Conservation (phyloP, 2,888 invertebrate species). For the Leptinotarsa rubiginosa region DNA sequence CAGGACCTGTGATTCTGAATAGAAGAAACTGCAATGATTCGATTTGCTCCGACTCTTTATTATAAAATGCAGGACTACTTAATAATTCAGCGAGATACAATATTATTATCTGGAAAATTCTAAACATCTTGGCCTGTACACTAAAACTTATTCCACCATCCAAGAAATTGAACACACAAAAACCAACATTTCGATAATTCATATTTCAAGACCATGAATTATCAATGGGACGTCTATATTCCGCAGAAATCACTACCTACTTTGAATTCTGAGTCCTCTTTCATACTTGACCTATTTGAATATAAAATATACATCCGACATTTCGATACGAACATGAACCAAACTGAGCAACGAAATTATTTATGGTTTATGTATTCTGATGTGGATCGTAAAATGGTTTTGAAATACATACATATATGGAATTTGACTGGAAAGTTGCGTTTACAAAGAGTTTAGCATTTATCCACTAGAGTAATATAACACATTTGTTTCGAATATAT, state of each 20-base stretch:
- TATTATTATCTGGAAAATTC: too few relatives aligned
- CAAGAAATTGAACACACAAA: not conserved
- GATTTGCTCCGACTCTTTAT: too few relatives aligned
- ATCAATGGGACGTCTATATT: not conserved
- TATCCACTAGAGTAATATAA: too few relatives aligned
- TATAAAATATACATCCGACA: not conserved
- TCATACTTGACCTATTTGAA: constrained; percentile 4
- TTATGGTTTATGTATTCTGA: not conserved
- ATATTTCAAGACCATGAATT: not conserved
- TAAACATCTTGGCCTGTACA: too few relatives aligned
- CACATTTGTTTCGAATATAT: too few relatives aligned
- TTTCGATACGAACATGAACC: not conserved
- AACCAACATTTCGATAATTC: not conserved
- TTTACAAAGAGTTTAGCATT: not conserved
- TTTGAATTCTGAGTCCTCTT: not conserved
- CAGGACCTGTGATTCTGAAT: too few relatives aligned
- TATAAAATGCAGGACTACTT: too few relatives aligned
- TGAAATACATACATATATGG: not conserved
- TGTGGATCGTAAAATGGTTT: not conserved
- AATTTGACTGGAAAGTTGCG: not conserved
- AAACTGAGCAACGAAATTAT: not conserved
- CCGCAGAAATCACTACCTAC: not conserved
- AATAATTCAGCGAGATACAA: too few relatives aligned
- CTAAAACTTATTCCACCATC: too few relatives aligned
- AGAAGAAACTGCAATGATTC: too few relatives aligned